These are phyloP conservation scores for Sarcophilus harrisii DNA, from an alignment of 2,797 vertebrate species.

Conservation along the genomic window DNA sequence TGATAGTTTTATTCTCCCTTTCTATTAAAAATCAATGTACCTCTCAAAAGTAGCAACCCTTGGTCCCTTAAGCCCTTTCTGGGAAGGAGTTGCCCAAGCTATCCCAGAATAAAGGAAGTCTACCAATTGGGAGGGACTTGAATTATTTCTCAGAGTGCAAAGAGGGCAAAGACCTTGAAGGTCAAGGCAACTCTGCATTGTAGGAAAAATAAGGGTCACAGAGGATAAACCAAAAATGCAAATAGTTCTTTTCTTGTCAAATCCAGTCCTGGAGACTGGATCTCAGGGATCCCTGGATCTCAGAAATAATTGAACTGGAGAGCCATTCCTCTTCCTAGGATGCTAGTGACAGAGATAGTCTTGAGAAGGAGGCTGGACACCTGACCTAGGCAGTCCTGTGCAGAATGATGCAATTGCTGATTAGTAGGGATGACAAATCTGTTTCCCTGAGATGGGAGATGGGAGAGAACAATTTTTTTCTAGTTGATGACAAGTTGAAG, in stretches of 20 bases:
- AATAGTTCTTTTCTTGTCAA: neutral
- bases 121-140: neutral
- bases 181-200: neutral
- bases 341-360: neutral
- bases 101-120: neutral
- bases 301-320: neutral
- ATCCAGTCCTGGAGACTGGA: neutral
- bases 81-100: neutral
- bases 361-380: neutral
- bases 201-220: neutral
- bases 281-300: neutral
- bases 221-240: neutral
- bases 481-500: neutral
- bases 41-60: neutral
- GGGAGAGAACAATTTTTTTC: neutral
- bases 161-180: neutral
- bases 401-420: neutral
- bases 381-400: neutral
- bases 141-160: neutral
- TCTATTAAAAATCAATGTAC: neutral
- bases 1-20: neutral
- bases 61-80: neutral
- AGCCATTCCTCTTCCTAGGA: neutral
- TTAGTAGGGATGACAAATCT: neutral
- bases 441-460: neutral